Percentiles rank a stretch among this genome's conserved stretches.
Evolutionary conservation across 1,140 invertebrate genomes (phyloP).

Genomic region (Rhagoletis zephyria): DNA sequence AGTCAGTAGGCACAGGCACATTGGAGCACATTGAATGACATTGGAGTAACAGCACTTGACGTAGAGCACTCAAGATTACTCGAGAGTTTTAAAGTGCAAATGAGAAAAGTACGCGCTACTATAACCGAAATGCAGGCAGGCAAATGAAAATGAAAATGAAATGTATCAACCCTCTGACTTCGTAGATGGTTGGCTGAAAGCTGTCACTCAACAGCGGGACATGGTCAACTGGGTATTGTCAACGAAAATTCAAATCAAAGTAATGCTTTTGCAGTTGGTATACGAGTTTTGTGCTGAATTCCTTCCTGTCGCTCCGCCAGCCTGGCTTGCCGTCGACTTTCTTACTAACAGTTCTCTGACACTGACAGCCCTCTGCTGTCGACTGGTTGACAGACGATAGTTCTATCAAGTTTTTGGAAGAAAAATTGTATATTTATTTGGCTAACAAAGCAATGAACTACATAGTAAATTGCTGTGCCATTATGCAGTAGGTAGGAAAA

Average conservation of each 20-base stretch:
- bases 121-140: neutral
- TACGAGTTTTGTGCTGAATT: neutral
- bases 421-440: neutral
- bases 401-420: neutral
- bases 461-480: no score
- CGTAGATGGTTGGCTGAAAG: neutral
- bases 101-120: slow-evolving; percentile 6
- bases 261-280: neutral
- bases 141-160: neutral
- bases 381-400: neutral
- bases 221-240: neutral
- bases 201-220: neutral
- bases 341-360: no score
- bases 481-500: neutral
- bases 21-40: neutral
- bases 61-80: neutral
- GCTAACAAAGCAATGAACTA: neutral
- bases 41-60: slow-evolving; percentile 29
- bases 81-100: slow-evolving; percentile 38
- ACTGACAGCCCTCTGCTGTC: no score
- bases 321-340: no score
- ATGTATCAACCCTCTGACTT: neutral
- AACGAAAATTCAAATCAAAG: neutral
- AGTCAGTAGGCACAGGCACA: neutral
- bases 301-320: no score